Conservation (phyloP, 2,888 invertebrate species). For the Idaea biselata region DNA sequence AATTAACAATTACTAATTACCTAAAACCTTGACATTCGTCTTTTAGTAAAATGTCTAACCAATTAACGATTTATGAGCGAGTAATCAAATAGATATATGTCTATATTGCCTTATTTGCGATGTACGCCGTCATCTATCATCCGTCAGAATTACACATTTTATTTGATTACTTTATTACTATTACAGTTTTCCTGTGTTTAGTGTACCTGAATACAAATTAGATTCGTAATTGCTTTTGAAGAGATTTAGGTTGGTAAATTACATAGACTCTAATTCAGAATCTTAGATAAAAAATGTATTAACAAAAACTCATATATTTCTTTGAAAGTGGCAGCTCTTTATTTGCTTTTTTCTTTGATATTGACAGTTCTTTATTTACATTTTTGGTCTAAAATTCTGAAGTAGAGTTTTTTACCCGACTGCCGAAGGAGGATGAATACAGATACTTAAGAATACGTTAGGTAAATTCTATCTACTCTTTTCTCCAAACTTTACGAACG, state of each 20-base stretch:
- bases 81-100: slow-evolving; percentile 19
- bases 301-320: too few relatives aligned
- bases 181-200: neutral
- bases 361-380: too few relatives aligned
- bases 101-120: slow-evolving; percentile 2
- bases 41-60: slow-evolving; percentile 36
- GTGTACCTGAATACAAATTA: neutral
- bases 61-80: slow-evolving; percentile 36
- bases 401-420: too few relatives aligned
- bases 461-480: too few relatives aligned
- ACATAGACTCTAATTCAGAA: neutral
- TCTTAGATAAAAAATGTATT: too few relatives aligned
- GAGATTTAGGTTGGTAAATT: neutral
- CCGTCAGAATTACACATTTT: neutral
- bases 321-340: too few relatives aligned
- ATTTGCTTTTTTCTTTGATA: too few relatives aligned
- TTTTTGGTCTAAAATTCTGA: too few relatives aligned
- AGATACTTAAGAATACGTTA: too few relatives aligned
- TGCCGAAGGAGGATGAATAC: too few relatives aligned
- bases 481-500: too few relatives aligned
- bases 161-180: neutral
- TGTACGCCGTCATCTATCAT: neutral
- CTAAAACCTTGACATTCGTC: slow-evolving; percentile 45
- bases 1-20: slow-evolving; percentile 30
- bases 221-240: neutral